These are phyloP conservation scores for Darevskia nairensis DNA, from an alignment of 2,797 vertebrate genomes.

Conservation along the genomic window DNA sequence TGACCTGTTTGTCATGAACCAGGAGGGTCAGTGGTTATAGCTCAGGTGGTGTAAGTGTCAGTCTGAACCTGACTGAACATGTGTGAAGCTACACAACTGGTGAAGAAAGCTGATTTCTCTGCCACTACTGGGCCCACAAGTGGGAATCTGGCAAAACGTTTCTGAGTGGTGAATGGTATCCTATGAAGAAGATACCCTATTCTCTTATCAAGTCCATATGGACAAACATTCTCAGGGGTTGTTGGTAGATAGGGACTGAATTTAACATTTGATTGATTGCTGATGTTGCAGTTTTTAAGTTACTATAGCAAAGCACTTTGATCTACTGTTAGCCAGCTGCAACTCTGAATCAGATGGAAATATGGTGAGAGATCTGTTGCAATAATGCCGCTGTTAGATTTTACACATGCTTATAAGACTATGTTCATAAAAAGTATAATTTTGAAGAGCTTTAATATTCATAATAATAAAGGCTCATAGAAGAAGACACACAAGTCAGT, in stretches of 20 bases:
- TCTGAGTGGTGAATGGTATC: too few species aligned
- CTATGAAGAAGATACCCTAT: too few species aligned
- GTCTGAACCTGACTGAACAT: too few species aligned
- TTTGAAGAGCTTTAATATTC: conserved; percentile 22
- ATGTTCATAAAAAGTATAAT: neutral
- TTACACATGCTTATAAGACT: neutral
- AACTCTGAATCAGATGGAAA: neutral
- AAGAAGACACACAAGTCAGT: neutral
- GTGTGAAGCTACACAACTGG: too few species aligned
- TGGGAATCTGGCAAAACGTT: too few species aligned
- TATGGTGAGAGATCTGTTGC: neutral
- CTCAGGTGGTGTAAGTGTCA: too few species aligned
- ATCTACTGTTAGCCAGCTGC: neutral
- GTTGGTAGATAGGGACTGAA: neutral
- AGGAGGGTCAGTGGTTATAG: too few species aligned
- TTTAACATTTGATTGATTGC: neutral
- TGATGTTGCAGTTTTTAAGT: neutral
- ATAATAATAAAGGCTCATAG: neutral
- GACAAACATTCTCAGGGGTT: neutral
- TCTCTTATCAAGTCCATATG: too few species aligned
- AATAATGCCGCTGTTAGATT: neutral
- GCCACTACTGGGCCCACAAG: too few species aligned
- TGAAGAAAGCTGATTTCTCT: too few species aligned
- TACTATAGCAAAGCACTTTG: neutral
- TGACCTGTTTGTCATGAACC: too few species aligned